Base-by-base conservation (phyloP, 2,888 invertebrate genomes). In the Pterostichus niger region DNA sequence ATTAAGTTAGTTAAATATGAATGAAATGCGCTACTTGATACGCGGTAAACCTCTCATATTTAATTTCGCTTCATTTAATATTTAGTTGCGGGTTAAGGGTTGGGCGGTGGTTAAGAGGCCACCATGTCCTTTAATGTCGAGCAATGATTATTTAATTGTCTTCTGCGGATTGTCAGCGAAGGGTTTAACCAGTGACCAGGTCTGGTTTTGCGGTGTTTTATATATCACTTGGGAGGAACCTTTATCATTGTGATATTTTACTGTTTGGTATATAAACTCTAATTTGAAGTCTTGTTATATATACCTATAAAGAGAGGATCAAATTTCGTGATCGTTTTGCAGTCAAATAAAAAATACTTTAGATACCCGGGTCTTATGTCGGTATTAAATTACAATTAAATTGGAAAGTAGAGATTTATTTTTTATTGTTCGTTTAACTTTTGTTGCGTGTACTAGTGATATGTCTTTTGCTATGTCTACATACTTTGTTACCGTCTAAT, bases 51-150 rank as follows among this genome's bases (percentile, higher is more conserved):
- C 9, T 6, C 68, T 71, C 68, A 71, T 71, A 71, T 71, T 71
- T 71, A 71, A 71, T 71, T 71, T 71, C 44, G 15, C 44, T 44
- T 44, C 64, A 71, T 71, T 71, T 71, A 71, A 71, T 71, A 71
- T 71, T 71, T 40, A 40, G 13, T 44, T 40, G 68, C 9, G 68
- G 44, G 13, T 71, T 71, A 17, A 9, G 44, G 44, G 17, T 7
- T 2, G 0, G 35, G 35, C 64, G 40, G 5, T n/a, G 24, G 24
- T 24, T 24, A 2, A 24, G 24, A 24, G 24, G 24, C 24, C 24
- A 24, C 24, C 24, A 3, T 3, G 64, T 35, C 64, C 68, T 44
- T 71, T 71, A 71, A 71, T 71, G 68, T 71, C 15, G 44, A 11
- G 3, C 17, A 71, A 71, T 71, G 68, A 71, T 71, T 71, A 71